Percentiles rank a stretch among this genome's conserved stretches.
These are phyloP conservation scores for Lethenteron camtschaticum DNA, from an alignment of 2,113 vertebrate species.

Conservation along the genomic window DNA sequence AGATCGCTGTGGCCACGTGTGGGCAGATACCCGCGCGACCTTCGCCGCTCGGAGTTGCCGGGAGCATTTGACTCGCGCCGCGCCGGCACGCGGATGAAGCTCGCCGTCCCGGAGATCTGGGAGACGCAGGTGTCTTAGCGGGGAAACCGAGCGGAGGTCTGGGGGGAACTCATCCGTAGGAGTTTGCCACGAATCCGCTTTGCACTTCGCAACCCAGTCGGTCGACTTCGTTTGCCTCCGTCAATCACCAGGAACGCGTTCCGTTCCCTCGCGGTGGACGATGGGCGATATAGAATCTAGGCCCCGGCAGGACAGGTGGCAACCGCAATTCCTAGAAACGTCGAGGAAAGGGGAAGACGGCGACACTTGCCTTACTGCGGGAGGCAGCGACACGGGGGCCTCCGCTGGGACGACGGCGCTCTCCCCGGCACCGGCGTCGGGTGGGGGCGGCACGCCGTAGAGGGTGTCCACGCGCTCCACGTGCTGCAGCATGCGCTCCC, in stretches of 20 bases:
- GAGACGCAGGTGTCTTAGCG: slow-evolving; percentile 33
- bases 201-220: too few relatives aligned
- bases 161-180: slow-evolving; percentile 53
- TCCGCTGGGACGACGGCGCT: too few relatives aligned
- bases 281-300: too few relatives aligned
- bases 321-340: too few relatives aligned
- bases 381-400: slow-evolving; percentile 9
- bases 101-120: slow-evolving; percentile 39
- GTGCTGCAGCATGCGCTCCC: slow-evolving; percentile 39
- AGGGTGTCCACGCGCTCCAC: slow-evolving; percentile 43
- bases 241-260: too few relatives aligned
- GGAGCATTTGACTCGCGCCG: slow-evolving; percentile 37
- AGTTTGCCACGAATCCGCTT: too few relatives aligned
- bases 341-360: too few relatives aligned
- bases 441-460: slow-evolving; percentile 28
- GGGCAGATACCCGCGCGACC: slow-evolving; percentile 28
- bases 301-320: too few relatives aligned
- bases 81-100: slow-evolving; percentile 43
- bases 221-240: too few relatives aligned
- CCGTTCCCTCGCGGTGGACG: too few relatives aligned
- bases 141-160: slow-evolving; percentile 39
- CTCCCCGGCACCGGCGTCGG: slow-evolving; percentile 10
- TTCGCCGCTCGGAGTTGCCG: slow-evolving; percentile 38
- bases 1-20: background rate
- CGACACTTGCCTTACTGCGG: slow-evolving; percentile 16